A percentile compares a stretch with the other conserved stretches of the same genome.
Conservation (phyloP, 2,113 vertebrate species). For the Cygnus atratus region DNA sequence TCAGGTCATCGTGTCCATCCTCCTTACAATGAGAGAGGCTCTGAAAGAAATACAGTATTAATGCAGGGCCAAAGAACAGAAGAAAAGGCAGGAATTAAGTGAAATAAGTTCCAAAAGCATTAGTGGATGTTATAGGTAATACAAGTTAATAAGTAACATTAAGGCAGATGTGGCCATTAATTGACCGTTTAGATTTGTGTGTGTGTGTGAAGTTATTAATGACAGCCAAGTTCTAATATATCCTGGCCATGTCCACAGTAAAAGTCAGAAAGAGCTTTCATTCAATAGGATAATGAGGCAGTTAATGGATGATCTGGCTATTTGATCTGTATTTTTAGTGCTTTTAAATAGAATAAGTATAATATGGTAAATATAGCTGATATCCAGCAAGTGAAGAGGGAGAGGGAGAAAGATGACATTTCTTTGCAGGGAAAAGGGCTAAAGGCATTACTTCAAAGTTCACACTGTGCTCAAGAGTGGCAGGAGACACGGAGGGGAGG, state of each 20-base stretch:
- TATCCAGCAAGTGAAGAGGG: neutral
- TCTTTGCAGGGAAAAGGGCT: neutral
- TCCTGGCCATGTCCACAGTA: constrained; percentile 27
- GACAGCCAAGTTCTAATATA: constrained; percentile 40
- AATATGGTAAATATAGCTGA: constrained; percentile 20
- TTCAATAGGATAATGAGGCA: constrained; percentile 57
- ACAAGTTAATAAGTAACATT: constrained; percentile 48
- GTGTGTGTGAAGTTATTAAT: constrained; percentile 23
- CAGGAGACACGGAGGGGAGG: neutral
- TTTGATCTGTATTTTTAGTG: constrained; percentile 53
- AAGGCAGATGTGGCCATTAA: constrained; percentile 44
- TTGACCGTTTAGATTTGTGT: constrained; percentile 24
- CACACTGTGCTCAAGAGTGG: neutral
- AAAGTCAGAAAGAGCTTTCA: constrained; percentile 18
- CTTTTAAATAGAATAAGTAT: constrained; percentile 56
- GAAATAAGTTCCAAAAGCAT: constrained; percentile 35
- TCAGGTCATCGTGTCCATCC: constrained; percentile 42
- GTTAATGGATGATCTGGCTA: constrained; percentile 51
- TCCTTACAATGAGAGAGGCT: constrained; percentile 8
- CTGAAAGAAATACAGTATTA: constrained; percentile 23
- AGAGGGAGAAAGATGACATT: neutral
- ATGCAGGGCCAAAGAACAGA: constrained; percentile 25
- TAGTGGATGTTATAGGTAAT: neutral
- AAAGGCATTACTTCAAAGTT: neutral
- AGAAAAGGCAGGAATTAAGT: constrained; percentile 24